Evolutionary conservation across 1,140 invertebrate genomes (phyloP).

Genomic region (Drosophila bocqueti): DNA sequence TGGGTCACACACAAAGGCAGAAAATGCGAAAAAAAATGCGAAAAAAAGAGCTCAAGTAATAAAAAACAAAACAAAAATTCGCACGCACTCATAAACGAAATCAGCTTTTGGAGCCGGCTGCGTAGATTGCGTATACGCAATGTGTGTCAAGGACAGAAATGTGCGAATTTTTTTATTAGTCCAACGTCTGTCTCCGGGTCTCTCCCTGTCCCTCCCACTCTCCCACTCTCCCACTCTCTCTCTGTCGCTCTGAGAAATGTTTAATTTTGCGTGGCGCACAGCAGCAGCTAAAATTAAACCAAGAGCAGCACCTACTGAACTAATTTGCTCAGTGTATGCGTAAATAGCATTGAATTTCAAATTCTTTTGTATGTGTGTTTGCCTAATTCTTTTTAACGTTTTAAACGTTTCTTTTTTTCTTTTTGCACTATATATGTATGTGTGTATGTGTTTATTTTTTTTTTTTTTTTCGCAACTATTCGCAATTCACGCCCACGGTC

Average conservation of each 20-base stretch:
- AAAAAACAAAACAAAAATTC: conserved; percentile 34
- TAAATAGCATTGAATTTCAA: conserved; percentile 79
- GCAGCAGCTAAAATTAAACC: conserved; percentile 71
- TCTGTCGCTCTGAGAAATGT: conserved; percentile 46
- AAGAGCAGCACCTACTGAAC: conserved; percentile 73
- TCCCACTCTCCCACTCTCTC: conserved; percentile 8
- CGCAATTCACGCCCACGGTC: conserved; percentile 77
- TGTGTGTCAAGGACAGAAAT: conserved; percentile 85
- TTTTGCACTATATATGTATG: conserved; percentile 15
- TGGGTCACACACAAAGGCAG: conserved; percentile 57
- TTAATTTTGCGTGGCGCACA: conserved; percentile 50
- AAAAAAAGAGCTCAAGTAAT: conserved; percentile 18
- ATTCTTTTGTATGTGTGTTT: conserved; percentile 17
- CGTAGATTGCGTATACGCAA: conserved; percentile 82
- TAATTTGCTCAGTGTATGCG: conserved; percentile 67
- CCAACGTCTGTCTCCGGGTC: conserved; percentile 3
- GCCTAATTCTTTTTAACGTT: conserved; percentile 12
- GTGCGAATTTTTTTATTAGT: conserved; percentile 77
- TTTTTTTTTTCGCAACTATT: conserved; percentile 68
- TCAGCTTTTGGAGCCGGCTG: conserved; percentile 51
- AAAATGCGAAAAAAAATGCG: conserved; percentile 4
- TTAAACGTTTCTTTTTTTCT: conserved; percentile 15
- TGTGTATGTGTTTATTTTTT: conserved; percentile 7
- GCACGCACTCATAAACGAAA: conserved; percentile 65
- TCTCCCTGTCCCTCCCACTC: conserved; percentile 18